Conservation (phyloP, 2,888 invertebrate species). For the Tenodera sinensis region DNA sequence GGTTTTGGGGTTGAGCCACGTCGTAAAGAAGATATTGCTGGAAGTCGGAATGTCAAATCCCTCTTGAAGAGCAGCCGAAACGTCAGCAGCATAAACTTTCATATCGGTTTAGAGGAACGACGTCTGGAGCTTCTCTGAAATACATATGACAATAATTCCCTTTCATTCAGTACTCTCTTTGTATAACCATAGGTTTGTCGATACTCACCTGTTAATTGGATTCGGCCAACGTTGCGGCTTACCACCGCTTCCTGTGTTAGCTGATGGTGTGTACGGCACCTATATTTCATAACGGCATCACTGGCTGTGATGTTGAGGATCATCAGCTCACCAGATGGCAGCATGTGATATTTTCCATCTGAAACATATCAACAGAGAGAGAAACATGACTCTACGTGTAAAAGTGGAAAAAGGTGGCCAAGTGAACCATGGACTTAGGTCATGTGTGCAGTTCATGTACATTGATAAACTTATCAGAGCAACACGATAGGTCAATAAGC, state of each 20-base stretch:
- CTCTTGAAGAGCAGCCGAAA: not conserved
- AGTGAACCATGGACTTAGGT: too few relatives aligned
- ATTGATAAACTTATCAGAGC: too few relatives aligned
- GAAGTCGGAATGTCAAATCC: not conserved
- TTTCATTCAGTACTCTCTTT: too few relatives aligned
- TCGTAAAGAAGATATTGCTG: not conserved
- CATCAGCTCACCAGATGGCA: slow-evolving; percentile 57
- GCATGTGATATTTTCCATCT: slow-evolving; percentile 58
- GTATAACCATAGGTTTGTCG: not conserved
- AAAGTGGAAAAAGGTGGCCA: too few relatives aligned
- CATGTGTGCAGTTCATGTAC: too few relatives aligned
- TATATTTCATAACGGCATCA: slow-evolving; percentile 55
- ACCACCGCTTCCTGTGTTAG: slow-evolving; percentile 57
- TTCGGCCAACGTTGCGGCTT: slow-evolving; percentile 55
- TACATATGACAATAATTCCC: too few relatives aligned
- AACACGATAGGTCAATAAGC: too few relatives aligned
- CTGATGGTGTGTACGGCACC: slow-evolving; percentile 58
- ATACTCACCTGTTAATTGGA: slow-evolving; percentile 53
- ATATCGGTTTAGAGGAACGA: not conserved
- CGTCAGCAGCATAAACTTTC: not conserved
- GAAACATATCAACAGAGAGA: slow-evolving; percentile 26
- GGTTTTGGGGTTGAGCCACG: not conserved
- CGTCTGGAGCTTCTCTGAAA: too few relatives aligned
- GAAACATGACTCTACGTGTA: too few relatives aligned
- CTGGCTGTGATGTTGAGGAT: slow-evolving; percentile 55